Evolutionary conservation across 2,888 invertebrate genomes (phyloP).

Genomic region (Andrena camellia): DNA sequence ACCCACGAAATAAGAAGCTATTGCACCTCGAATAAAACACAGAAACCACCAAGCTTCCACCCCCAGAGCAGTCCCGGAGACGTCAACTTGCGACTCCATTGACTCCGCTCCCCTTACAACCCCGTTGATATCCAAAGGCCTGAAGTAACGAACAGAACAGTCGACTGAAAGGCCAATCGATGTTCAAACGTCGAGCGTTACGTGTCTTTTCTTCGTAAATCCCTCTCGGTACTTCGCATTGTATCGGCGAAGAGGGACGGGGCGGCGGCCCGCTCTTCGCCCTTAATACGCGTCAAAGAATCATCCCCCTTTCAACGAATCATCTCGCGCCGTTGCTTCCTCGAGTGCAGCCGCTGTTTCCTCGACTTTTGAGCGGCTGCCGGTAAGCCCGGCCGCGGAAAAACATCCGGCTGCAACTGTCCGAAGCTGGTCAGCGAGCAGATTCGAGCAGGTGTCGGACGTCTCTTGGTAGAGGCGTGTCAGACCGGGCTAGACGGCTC

Average conservation of each 20-base stretch:
- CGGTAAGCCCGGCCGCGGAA: neutral
- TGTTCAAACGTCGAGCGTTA: constrained; percentile 25
- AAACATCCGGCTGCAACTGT: constrained; percentile 45
- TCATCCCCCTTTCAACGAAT: constrained; percentile 60
- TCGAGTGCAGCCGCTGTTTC: constrained; percentile 30
- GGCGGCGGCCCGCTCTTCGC: constrained; percentile 14
- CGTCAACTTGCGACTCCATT: neutral
- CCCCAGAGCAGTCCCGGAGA: neutral
- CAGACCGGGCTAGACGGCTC: constrained; percentile 76
- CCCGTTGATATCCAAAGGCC: constrained; percentile 8
- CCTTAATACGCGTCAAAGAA: constrained; percentile 55
- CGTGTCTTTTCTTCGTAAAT: constrained; percentile 43
- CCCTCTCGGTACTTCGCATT: constrained; percentile 37
- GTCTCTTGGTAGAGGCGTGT: constrained; percentile 72
- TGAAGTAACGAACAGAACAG: constrained; percentile 20
- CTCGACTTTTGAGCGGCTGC: neutral
- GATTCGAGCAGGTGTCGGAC: constrained; percentile 59
- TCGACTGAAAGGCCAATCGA: constrained; percentile 43
- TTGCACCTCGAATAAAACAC: neutral
- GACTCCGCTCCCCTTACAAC: neutral
- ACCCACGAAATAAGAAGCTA: neutral
- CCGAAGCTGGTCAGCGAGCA: constrained; percentile 46
- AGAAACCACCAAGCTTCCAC: neutral
- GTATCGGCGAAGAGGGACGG: constrained; percentile 12
- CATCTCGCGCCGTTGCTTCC: constrained; percentile 52